Evolutionary conservation across 2,888 invertebrate genomes (phyloP), one percentile per base, ranked within the genome.

Genomic region (Timema podura): DNA sequence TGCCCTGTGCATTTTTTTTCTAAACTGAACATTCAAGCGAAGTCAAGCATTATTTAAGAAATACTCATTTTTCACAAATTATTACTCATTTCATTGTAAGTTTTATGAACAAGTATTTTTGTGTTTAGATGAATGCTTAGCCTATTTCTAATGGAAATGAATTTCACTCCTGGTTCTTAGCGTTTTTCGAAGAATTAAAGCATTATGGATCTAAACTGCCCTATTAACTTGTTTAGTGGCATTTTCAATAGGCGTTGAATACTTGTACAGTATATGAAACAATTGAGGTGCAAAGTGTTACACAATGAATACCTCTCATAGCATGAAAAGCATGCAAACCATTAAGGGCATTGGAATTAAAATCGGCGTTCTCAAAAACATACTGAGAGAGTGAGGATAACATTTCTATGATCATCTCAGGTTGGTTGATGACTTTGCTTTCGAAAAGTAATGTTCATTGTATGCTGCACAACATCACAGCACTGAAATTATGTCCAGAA

Each of bases 401-500:
- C 3, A 6, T 8, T 13, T 16, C 59, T 44, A 59, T 16, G 16
- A 45, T 59, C 16, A 59, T 44, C 13, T 8, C 11, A 10, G 30
- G 59, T 44, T 13, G 59, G 10, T 44, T 16, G 59, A 59, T 59
- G 5, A 6, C 59, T 7, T 8, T 16, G 30, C 6, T 15, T 51
- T 10, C 8, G 13, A 16, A 59, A 59, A 59, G 30, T 10, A 59
- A 6, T 44, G 59, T 44, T 16, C 6, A 10, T 45, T 59, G 13
- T 59, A 59, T 44, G 7, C 10, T 8, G 16, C 8, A 59, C 16
- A 59, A 45, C 30, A 59, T 59, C 70, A 57, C 65, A 70, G 64
- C 74, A 74, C 48, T 72, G 73, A 68, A 73, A 70, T 16, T 71
- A 72, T 72, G 73, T 70, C 16, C 73, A 68, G 15, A 74, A 54